Base-by-base conservation (phyloP, 2,113 vertebrate species). In the Cinclus cinclus region DNA sequence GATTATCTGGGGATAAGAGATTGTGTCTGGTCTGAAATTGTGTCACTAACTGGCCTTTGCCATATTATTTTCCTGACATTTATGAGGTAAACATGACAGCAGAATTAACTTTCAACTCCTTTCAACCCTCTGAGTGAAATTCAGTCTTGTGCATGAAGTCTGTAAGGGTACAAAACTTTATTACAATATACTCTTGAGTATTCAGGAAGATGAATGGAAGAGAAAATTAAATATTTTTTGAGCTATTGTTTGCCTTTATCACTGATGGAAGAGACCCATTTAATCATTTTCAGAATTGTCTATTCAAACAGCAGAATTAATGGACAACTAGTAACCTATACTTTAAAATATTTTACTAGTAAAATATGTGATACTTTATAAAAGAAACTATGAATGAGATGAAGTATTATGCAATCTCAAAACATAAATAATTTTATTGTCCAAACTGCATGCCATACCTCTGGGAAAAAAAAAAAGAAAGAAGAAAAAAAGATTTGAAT, bases 31-130 rank as follows among this genome's bases (percentile, higher is more conserved):
- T 86, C 71, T 77, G 63, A 89, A 47, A 42, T 14, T 56, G 33
- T 87, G 41, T 75, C 64, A 31, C 44, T 70, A 49, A 60, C 55
- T 92, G 65, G 33, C 44, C 81, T 94, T 92, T 91, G 25, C 41
- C 28, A 15, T 75, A 71, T 64, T 75, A 63, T 93, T 92, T 94
- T 89, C n/a, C 17, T 52, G 77, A 60, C 30, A 62, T 94, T 79
- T 92, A 39, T 68, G 53, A 73, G 12, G 17, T 60, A 78, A 85
- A 79, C 49, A 53, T 88, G 70, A 55, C 52, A 58, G 33, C 27
- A 92, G 63, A 84, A 86, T 92, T 83, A 88, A 25, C 28, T 80
- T 95, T 59, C 56, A 73, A 80, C 85, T 93, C 17, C 44, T 85
- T 94, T 67, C 39, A 60, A 50, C 14, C 8, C 71, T 87, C 41